Evolutionary conservation across 2,113 vertebrate genomes (phyloP).

Genomic region (Philantomba maxwellii): DNA sequence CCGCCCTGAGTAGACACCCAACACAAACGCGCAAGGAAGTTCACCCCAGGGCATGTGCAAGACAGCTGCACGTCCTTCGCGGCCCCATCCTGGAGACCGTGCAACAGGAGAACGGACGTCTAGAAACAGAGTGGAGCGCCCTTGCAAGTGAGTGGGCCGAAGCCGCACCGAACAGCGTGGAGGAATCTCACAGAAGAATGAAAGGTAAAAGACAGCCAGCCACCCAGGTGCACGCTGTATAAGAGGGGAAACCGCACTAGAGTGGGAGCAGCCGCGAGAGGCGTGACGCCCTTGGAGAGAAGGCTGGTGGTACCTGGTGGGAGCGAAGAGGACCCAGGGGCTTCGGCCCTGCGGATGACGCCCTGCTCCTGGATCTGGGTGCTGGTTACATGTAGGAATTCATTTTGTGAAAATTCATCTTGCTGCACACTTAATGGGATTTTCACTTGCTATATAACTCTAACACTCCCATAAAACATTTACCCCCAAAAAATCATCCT

Average conservation of each 20-base stretch:
- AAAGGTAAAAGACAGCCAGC: background rate
- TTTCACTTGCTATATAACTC: background rate
- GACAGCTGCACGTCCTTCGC: fast-evolving
- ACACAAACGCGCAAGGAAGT: background rate
- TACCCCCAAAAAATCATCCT: background rate
- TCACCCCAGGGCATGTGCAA: background rate
- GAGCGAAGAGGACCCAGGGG: fast-evolving
- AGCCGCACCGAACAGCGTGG: fast-evolving
- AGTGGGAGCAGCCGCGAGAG: fast-evolving
- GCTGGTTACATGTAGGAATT: background rate
- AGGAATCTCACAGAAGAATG: background rate
- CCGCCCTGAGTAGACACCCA: fast-evolving
- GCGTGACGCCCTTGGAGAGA: background rate
- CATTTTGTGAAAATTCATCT: background rate
- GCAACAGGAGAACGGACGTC: background rate
- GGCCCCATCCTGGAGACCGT: background rate
- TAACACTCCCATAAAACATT: background rate
- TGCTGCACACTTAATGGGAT: background rate
- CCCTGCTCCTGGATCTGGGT: background rate
- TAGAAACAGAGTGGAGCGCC: background rate
- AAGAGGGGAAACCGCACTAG: background rate
- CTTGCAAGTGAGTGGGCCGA: background rate
- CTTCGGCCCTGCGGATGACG: fast-evolving
- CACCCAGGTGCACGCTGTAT: fast-evolving
- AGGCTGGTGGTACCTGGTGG: background rate